These are phyloP conservation scores for Cerastoderma edule DNA, from an alignment of 2,888 invertebrate genomes.

Conservation along the genomic window DNA sequence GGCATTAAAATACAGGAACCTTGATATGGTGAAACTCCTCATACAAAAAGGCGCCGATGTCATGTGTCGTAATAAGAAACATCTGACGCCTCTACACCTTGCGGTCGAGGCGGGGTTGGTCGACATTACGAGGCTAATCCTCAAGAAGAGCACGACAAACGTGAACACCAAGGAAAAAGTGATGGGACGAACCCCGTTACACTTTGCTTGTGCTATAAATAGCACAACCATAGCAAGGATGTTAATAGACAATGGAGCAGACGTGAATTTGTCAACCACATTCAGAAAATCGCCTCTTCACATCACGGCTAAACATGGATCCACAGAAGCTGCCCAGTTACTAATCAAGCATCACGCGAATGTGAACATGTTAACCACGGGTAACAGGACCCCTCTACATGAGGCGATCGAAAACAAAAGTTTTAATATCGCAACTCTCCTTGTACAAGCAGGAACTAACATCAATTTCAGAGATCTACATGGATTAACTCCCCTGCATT, in stretches of 20 bases:
- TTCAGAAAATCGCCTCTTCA: conserved; percentile 77
- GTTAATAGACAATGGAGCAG: conserved; percentile 74
- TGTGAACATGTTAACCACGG: conserved; percentile 70
- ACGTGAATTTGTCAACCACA: conserved; percentile 74
- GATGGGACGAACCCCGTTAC: conserved; percentile 76
- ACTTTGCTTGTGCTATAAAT: conserved; percentile 72
- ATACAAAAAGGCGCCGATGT: conserved; percentile 70
- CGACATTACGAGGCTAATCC: conserved; percentile 70
- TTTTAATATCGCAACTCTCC: conserved; percentile 61
- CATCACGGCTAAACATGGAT: conserved; percentile 65
- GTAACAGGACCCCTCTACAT: conserved; percentile 74
- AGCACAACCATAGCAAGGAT: conserved; percentile 65
- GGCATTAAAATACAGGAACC: conserved; percentile 66
- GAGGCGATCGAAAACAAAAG: conserved; percentile 68
- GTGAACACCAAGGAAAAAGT: conserved; percentile 73
- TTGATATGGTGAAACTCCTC: conserved; percentile 67
- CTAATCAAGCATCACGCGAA: conserved; percentile 69
- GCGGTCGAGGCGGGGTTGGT: conserved; percentile 66
- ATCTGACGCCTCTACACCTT: conserved; percentile 72
- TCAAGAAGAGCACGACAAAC: conserved; percentile 70
- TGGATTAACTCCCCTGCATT: conserved; percentile 74
- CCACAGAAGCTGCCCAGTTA: conserved; percentile 66
- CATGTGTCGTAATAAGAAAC: conserved; percentile 66
- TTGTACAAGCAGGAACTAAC: conserved; percentile 72
- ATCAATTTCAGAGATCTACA: conserved; percentile 74